A percentile compares a stretch with the other conserved stretches of the same genome.
phyloP scores from a whole-genome alignment of 2,888 invertebrate genomes.

The Troglohyphantes excavatus region DNA sequence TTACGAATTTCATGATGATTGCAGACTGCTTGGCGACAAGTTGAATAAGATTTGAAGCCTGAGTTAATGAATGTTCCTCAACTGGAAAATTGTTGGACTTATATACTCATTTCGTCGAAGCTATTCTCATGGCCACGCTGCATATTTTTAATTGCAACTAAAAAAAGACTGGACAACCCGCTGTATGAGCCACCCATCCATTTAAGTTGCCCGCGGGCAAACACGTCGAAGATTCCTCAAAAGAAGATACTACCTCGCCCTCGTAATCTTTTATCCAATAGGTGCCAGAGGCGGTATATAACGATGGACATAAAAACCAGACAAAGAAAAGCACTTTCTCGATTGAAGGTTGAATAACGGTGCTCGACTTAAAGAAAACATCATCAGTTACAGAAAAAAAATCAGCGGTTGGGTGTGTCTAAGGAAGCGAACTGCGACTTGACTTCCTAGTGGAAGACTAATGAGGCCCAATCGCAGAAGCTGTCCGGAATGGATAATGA shows the following conservation, averaged over 20 bases:
- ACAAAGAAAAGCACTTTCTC: slow-evolving; percentile 16
- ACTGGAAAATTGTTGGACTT: background rate
- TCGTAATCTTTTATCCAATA: background rate
- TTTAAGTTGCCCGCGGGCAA: background rate
- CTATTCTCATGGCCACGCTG: background rate
- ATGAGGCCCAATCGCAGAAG: background rate
- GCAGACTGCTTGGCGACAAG: background rate
- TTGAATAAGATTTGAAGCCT: background rate
- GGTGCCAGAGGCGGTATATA: background rate
- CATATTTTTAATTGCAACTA: background rate
- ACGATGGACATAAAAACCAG: background rate
- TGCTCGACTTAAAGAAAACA: slow-evolving; percentile 1
- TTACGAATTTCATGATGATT: slow-evolving; percentile 34
- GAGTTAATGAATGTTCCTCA: background rate
- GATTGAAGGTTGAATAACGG: slow-evolving; percentile 24
- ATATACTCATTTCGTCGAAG: background rate
- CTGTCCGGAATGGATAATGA: slow-evolving; percentile 24
- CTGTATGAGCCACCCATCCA: background rate
- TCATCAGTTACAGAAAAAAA: background rate
- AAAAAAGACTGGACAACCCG: background rate
- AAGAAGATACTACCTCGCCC: background rate
- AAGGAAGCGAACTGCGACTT: background rate
- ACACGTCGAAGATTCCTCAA: background rate
- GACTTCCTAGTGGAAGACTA: slow-evolving; percentile 20
- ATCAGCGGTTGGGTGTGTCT: slow-evolving; percentile 16